Base-by-base conservation (phyloP, 2,113 vertebrate genomes). In the Pomatostomus ruficeps region DNA sequence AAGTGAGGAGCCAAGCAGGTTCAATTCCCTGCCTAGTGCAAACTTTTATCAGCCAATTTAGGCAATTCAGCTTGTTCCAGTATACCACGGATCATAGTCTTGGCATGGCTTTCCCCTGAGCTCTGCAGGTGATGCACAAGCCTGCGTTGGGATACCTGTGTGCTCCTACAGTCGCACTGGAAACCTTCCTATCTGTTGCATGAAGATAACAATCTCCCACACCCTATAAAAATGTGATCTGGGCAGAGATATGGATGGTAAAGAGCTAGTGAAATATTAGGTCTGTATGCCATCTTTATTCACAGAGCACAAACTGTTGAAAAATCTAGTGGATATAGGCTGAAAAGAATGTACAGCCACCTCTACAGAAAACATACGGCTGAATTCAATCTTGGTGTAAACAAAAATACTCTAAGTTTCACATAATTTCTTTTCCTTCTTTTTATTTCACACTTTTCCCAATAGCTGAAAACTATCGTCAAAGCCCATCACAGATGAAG, bases 361-460 rank as follows among this genome's bases (percentile, higher is more conserved):
- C 81, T 85, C 86, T 95, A 70, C 66, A 87, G 70, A 95, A 95
- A 95, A 62, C 94, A 95, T 97, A 97, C 62, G 91, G 89, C 89
- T 85, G 42, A 76, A 92, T 89, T 95, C 93, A 95, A 11, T 66
- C 95, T 82, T 61, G 48, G 23, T 95, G 80, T 96, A 96, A 97
- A 97, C 94, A 97, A 95, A 95, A 96, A 95, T 82, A 95, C 90
- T 91, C 55, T 9, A 74, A 90, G 75, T 62, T 95, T 94, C 89
- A 83, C 94, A 95, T 74, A 4, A 35, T 36, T 76, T 95, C 76
- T 84, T 91, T 74, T 45, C 36, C 85, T 91, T 61, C 52, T 90
- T 89, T 94, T 80, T 90, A 49, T 85, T 96, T 95, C 95, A 92
- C 96, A 92, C 94, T 84, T 95, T 77, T 88, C 55, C 74, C 88